These are phyloP conservation scores for Myotis vivesi DNA, from an alignment of 2,797 vertebrate genomes.

Conservation along the genomic window DNA sequence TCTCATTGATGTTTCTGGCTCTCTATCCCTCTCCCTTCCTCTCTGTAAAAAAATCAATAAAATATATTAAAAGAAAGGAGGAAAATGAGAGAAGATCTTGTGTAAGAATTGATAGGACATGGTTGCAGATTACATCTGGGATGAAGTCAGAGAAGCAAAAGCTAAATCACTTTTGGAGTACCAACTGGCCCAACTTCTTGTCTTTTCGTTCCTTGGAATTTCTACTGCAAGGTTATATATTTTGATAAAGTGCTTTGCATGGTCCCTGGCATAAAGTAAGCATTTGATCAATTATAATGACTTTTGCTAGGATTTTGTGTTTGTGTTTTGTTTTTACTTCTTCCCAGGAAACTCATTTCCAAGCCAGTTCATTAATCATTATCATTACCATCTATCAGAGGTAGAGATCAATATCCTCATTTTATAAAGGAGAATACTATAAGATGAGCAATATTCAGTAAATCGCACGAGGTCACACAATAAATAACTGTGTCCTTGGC, in stretches of 20 bases:
- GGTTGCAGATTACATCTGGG: not conserved
- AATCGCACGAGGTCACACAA: not conserved
- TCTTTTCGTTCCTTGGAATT: not conserved
- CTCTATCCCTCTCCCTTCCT: no score
- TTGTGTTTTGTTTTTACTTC: slow-evolving; percentile 42
- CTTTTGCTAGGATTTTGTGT: not conserved
- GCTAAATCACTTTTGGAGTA: not conserved
- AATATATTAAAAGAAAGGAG: no score
- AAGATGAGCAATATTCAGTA: not conserved
- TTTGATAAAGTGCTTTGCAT: not conserved
- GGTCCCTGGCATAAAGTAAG: not conserved
- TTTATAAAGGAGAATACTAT: not conserved
- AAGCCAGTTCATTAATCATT: not conserved
- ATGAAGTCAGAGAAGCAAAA: not conserved
- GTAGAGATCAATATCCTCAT: not conserved
- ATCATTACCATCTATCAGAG: not conserved
- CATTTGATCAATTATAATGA: not conserved
- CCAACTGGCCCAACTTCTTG: not conserved
- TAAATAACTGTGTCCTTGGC: not conserved
- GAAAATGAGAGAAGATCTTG: not conserved
- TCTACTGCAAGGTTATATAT: not conserved
- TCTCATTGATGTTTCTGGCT: no score
- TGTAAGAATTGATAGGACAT: not conserved
- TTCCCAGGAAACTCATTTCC: not conserved
- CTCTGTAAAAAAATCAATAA: no score